A percentile compares a stretch with the other conserved stretches of the same genome.
Evolutionary conservation across 2,888 invertebrate species (phyloP).

Genomic region (Loripinus fragilis): DNA sequence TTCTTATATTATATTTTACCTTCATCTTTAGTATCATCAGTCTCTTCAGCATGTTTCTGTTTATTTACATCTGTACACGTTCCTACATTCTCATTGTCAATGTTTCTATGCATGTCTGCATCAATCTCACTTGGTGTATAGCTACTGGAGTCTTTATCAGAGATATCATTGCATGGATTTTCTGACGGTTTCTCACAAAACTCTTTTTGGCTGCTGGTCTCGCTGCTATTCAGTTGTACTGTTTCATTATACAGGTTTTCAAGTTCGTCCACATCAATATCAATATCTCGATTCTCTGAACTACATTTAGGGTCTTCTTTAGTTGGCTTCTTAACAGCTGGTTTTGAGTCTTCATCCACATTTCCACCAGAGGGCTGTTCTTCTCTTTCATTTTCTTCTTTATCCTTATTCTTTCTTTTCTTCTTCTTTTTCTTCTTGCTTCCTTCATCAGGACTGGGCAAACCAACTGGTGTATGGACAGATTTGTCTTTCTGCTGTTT

Average conservation of each 20-base stretch:
- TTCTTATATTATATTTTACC: conserved; percentile 18
- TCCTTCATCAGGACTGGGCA: background rate
- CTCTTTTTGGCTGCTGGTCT: no score
- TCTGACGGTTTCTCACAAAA: no score
- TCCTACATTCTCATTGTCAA: no score
- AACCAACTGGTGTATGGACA: background rate
- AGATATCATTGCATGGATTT: no score
- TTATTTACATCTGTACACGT: background rate
- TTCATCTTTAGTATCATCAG: conserved; percentile 3
- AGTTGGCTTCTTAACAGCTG: background rate
- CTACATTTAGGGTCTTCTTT: background rate
- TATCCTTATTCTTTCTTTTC: conserved; percentile 30
- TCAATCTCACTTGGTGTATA: no score
- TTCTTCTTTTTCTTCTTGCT: conserved; percentile 35
- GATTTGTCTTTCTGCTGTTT: conserved; percentile 1
- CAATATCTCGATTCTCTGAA: background rate
- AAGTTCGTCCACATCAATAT: background rate
- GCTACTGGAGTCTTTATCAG: no score
- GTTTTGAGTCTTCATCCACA: background rate
- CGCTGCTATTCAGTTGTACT: no score
- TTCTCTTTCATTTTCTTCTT: conserved; percentile 7
- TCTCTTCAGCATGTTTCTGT: background rate
- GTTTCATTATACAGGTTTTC: background rate
- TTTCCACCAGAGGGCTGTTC: background rate
- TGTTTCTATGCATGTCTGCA: no score